Conservation (phyloP, 2,113 vertebrate genomes). For the Monopterus albus region DNA sequence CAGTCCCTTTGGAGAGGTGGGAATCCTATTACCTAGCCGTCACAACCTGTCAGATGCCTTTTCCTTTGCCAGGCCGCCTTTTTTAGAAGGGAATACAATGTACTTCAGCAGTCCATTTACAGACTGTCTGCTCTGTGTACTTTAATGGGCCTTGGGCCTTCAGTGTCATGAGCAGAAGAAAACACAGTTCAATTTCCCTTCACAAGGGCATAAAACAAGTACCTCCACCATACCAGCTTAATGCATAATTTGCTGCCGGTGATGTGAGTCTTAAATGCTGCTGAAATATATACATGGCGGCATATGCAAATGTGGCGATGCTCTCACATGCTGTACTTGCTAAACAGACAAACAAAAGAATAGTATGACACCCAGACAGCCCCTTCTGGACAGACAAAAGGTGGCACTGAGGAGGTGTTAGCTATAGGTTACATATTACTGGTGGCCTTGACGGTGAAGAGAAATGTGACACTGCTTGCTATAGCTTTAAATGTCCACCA, state of each 20-base stretch:
- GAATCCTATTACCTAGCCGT: slow-evolving; percentile 96
- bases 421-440: slow-evolving; percentile 17
- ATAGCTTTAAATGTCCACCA: slow-evolving; percentile 20
- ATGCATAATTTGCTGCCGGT: slow-evolving; percentile 96
- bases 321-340: slow-evolving; percentile 84
- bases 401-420: slow-evolving; percentile 29
- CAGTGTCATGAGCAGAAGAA: slow-evolving; percentile 77
- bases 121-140: slow-evolving; percentile 79
- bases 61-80: slow-evolving; percentile 58
- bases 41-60: slow-evolving; percentile 89
- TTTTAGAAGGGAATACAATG: slow-evolving; percentile 84
- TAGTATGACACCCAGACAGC: slow-evolving; percentile 53
- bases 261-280: slow-evolving; percentile 90
- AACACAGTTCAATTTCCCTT: slow-evolving; percentile 94
- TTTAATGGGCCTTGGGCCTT: slow-evolving; percentile 88
- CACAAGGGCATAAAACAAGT: slow-evolving; percentile 85
- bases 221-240: slow-evolving; percentile 84
- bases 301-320: slow-evolving; percentile 91
- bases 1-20: slow-evolving; percentile 87
- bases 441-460: background rate
- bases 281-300: slow-evolving; percentile 97
- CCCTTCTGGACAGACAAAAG: slow-evolving; percentile 60
- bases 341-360: slow-evolving; percentile 81
- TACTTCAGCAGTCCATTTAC: slow-evolving; percentile 91
- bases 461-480: slow-evolving; percentile 7